A percentile compares a stretch with the other conserved stretches of the same genome.
phyloP scores from a whole-genome alignment of 1,140 invertebrate genomes.

The Sesamia nonagrioides region DNA sequence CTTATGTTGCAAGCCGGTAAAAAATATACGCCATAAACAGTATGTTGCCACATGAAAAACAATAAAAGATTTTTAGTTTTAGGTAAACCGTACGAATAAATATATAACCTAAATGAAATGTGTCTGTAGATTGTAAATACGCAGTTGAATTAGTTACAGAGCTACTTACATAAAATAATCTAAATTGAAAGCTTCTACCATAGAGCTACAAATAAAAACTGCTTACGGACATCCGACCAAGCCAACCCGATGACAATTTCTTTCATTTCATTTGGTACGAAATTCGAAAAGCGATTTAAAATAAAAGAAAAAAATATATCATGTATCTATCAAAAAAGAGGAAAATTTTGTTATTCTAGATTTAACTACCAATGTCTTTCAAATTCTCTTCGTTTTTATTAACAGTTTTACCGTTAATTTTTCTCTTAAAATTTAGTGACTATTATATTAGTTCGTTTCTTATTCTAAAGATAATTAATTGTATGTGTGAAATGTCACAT shows the following conservation, averaged over 20 bases:
- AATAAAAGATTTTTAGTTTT: not conserved
- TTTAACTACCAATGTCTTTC: slow-evolving; percentile 85
- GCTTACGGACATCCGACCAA: slow-evolving; percentile 57
- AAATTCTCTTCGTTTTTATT: slow-evolving; percentile 85
- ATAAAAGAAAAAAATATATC: slow-evolving; percentile 83
- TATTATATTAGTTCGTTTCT: slow-evolving; percentile 81
- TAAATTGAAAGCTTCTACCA: slow-evolving; percentile 2
- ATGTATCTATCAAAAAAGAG: slow-evolving; percentile 85
- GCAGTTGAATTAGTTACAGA: not conserved
- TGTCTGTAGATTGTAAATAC: not conserved
- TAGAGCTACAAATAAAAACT: slow-evolving; percentile 46
- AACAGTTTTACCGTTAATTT: slow-evolving; percentile 81
- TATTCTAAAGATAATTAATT: slow-evolving; percentile 81
- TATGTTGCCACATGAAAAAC: slow-evolving; percentile 51
- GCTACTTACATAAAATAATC: not conserved
- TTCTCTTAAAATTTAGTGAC: slow-evolving; percentile 81
- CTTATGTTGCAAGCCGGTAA: slow-evolving; percentile 58
- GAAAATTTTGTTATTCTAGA: slow-evolving; percentile 85
- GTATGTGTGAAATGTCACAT: slow-evolving; percentile 83
- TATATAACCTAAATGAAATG: not conserved
- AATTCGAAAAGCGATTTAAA: slow-evolving; percentile 84
- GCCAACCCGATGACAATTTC: slow-evolving; percentile 79
- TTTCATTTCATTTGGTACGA: slow-evolving; percentile 65
- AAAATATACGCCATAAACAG: slow-evolving; percentile 38
- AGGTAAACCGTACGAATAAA: not conserved